phyloP scores from a whole-genome alignment of 1,140 invertebrate species.

The Lamellibrachia luymesi region DNA sequence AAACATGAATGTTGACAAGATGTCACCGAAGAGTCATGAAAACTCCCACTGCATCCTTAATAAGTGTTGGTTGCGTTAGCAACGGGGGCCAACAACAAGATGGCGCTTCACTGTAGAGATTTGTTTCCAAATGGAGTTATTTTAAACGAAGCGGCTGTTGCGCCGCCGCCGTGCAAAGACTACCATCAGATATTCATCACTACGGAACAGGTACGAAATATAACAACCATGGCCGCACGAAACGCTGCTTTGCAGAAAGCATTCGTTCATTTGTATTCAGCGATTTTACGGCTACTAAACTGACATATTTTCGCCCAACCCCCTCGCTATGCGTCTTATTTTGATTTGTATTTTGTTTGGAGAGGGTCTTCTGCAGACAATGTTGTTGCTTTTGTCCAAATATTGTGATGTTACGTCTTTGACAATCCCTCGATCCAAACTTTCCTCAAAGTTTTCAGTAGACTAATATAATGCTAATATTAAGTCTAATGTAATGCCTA shows the following conservation, averaged over 20 bases:
- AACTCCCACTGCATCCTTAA: background rate
- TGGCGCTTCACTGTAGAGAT: background rate
- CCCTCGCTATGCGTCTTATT: too few species aligned
- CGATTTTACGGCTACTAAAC: background rate
- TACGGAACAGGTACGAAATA: background rate
- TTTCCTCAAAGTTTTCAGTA: too few species aligned
- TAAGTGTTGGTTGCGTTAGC: background rate
- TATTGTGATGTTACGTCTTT: too few species aligned
- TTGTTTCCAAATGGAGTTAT: background rate
- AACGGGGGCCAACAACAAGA: background rate
- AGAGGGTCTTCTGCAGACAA: too few species aligned
- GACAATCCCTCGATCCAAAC: too few species aligned
- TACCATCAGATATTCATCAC: constrained; percentile 19
- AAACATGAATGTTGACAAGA: background rate
- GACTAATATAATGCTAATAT: too few species aligned
- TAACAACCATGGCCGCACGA: background rate
- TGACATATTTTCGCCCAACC: background rate
- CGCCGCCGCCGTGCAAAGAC: constrained; percentile 20
- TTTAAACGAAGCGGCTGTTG: constrained; percentile 12
- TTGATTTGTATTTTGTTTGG: too few species aligned
- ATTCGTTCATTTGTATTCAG: background rate
- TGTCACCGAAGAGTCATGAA: background rate
- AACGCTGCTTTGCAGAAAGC: background rate
- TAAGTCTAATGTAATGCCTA: too few species aligned
- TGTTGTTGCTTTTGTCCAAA: too few species aligned